These are phyloP conservation scores for Montipora capitata DNA, from an alignment of 92 coral and sea anemone genomes.

Conservation along the genomic window DNA sequence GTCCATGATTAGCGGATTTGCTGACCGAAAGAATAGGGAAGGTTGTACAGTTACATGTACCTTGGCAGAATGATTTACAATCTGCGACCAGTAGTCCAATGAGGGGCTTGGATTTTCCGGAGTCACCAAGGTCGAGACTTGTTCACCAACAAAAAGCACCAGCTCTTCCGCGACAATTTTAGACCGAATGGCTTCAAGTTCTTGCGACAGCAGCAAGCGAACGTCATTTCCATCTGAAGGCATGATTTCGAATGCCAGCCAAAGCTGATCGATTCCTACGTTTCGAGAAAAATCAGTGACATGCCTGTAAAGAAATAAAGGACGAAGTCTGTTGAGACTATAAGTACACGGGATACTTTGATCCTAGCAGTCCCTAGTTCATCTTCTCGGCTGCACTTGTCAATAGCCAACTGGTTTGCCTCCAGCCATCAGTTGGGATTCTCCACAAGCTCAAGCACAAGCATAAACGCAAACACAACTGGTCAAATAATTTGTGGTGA, in stretches of 20 bases:
- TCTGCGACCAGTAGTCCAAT: slow-evolving; percentile 73
- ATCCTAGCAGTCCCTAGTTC: too few relatives aligned
- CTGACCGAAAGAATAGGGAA: too few relatives aligned
- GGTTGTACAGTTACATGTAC: background rate
- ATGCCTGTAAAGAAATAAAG: background rate
- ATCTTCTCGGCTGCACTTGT: too few relatives aligned
- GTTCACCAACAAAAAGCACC: slow-evolving; percentile 76
- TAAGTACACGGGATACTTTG: too few relatives aligned
- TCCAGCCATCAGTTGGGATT: too few relatives aligned
- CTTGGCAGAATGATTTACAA: slow-evolving; percentile 25
- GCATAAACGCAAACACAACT: too few relatives aligned
- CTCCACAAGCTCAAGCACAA: too few relatives aligned
- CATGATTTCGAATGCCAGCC: background rate
- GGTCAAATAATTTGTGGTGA: too few relatives aligned
- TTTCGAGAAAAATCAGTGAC: too few relatives aligned
- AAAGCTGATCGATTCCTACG: background rate
- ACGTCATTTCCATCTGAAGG: slow-evolving; percentile 14
- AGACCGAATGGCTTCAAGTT: slow-evolving; percentile 69
- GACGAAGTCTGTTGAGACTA: background rate
- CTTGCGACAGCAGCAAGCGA: slow-evolving; percentile 44
- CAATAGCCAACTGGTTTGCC: too few relatives aligned
- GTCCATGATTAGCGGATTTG: too few relatives aligned
- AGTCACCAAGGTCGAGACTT: slow-evolving; percentile 57
- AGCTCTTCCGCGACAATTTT: slow-evolving; percentile 57
- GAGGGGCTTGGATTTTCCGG: slow-evolving; percentile 31